phyloP scores from a whole-genome alignment of 2,888 invertebrate genomes.

The Watsonalla binaria region DNA sequence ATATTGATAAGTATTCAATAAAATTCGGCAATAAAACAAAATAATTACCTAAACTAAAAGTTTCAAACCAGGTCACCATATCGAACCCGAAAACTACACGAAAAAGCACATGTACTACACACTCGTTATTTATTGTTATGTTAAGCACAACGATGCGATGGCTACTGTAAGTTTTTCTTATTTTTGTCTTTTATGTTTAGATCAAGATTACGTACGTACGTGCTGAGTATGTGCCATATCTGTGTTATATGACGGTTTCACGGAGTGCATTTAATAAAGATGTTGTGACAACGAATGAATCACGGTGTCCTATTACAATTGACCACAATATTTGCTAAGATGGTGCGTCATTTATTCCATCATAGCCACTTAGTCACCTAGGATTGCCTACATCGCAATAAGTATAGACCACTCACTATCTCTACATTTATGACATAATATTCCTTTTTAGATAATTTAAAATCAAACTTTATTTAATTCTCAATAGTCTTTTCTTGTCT shows the following conservation, averaged over 20 bases:
- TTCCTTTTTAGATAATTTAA: neutral
- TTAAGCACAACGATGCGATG: neutral
- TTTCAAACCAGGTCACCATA: neutral
- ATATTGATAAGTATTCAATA: too few relatives aligned
- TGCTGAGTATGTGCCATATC: neutral
- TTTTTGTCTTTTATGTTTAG: neutral
- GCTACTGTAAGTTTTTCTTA: neutral
- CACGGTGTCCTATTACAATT: conserved; percentile 58
- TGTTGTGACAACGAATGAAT: conserved; percentile 48
- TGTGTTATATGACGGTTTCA: neutral
- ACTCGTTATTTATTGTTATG: neutral
- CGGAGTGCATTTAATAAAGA: conserved; percentile 31
- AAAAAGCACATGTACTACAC: neutral
- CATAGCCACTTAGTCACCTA: conserved; percentile 35
- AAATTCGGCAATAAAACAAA: too few relatives aligned
- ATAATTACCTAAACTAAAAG: neutral
- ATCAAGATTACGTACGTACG: neutral
- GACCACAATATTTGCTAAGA: conserved; percentile 54
- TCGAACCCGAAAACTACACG: neutral
- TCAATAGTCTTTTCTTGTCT: too few relatives aligned
- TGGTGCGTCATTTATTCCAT: conserved; percentile 53
- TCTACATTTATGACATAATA: neutral
- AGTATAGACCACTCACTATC: conserved; percentile 1
- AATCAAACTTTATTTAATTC: too few relatives aligned
- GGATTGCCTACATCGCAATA: conserved; percentile 12